Conservation (phyloP, 2,113 vertebrate species). For the Pelodiscus sinensis region DNA sequence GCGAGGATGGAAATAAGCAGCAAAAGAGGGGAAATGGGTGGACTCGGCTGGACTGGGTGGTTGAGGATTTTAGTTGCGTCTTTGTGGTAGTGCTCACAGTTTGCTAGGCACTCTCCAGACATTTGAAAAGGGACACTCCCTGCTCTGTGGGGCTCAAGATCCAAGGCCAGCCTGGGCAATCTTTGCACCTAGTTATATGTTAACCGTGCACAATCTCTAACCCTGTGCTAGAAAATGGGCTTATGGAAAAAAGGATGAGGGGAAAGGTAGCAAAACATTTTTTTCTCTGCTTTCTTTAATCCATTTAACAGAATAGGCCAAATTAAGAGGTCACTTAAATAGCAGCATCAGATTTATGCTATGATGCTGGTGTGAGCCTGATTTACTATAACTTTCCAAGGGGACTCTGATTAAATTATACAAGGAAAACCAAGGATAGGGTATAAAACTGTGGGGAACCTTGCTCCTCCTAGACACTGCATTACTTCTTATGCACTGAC, state of each 20-base stretch:
- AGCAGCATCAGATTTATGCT: not conserved
- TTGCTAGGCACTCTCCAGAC: not conserved
- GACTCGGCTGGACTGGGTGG: not conserved
- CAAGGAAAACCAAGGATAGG: not conserved
- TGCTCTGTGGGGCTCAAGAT: not conserved
- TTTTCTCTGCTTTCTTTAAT: not conserved
- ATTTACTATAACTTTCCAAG: not conserved
- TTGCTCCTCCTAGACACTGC: not conserved
- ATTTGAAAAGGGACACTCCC: not conserved
- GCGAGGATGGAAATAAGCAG: conserved; percentile 28
- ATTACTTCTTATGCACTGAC: not conserved
- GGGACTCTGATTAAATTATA: not conserved
- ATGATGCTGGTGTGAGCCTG: not conserved
- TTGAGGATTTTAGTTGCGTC: not conserved
- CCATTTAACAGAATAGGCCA: not conserved
- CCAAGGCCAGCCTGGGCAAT: not conserved
- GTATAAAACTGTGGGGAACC: not conserved
- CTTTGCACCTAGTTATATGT: conserved; percentile 1
- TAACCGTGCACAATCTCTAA: not conserved
- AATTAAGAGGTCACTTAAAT: not conserved
- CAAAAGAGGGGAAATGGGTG: conserved; percentile 2
- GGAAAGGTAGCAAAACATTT: not conserved
- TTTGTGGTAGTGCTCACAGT: conserved; percentile 33
- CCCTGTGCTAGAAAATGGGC: not conserved
- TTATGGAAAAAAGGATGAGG: not conserved